Conservation (phyloP, 1,140 invertebrate genomes). For the Chionoecetes opilio region DNA sequence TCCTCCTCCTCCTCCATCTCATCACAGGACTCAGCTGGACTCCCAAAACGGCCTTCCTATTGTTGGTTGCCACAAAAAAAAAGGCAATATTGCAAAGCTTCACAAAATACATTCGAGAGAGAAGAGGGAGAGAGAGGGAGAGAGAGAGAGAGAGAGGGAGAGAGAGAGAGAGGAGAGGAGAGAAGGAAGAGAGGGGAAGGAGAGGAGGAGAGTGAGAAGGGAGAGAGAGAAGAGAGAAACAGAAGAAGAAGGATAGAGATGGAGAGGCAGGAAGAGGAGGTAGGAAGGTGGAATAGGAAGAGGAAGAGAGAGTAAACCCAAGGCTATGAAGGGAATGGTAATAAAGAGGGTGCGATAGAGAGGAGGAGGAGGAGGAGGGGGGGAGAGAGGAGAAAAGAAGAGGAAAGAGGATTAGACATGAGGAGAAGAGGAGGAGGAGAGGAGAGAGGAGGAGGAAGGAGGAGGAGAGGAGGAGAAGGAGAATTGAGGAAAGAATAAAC, state of each 20-base stretch:
- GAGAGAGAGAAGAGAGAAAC: neutral
- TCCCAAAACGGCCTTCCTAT: neutral
- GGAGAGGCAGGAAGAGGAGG: no score
- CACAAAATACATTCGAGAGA: neutral
- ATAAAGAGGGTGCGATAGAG: no score
- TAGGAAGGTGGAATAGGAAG: no score
- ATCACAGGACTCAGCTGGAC: conserved; percentile 25
- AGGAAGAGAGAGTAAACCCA: no score
- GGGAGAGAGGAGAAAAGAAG: no score
- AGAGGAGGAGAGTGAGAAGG: neutral
- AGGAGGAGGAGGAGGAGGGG: no score
- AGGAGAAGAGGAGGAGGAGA: no score
- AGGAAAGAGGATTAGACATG: no score
- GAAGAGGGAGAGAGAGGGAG: neutral
- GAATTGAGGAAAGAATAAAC: neutral
- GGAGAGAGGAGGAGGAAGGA: no score
- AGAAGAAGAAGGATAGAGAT: no score
- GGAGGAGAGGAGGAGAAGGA: neutral
- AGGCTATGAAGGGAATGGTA: no score
- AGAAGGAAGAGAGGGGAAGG: neutral
- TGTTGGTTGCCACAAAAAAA: neutral
- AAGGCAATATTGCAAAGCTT: conserved; percentile 20
- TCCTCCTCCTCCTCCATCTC: conserved; percentile 16
- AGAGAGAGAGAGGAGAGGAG: neutral
- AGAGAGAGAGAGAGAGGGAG: neutral